Evolutionary conservation across 1,140 invertebrate species (phyloP).

Genomic region (Papilio polytes): DNA sequence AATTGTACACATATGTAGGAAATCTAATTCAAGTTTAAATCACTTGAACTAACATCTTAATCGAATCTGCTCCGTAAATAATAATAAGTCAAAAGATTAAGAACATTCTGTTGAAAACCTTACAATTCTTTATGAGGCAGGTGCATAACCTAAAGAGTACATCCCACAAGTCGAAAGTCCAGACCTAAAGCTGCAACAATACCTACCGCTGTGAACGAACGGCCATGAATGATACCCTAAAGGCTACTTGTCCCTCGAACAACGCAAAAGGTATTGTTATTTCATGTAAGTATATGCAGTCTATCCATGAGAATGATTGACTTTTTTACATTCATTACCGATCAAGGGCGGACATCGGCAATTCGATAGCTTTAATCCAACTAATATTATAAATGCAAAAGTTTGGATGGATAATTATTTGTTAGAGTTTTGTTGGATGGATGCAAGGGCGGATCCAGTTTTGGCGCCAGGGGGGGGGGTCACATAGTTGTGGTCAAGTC

Average conservation of each 20-base stretch:
- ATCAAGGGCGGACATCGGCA: conserved; percentile 16
- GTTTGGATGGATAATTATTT: too few relatives aligned
- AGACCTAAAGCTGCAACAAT: conserved; percentile 15
- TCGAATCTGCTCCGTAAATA: too few relatives aligned
- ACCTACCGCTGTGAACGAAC: conserved; percentile 30
- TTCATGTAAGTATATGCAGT: background rate
- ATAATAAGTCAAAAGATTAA: background rate
- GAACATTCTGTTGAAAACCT: background rate
- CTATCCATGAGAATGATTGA: background rate
- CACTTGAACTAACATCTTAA: too few relatives aligned
- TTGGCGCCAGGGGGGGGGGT: too few relatives aligned
- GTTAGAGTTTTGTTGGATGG: too few relatives aligned
- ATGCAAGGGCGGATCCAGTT: too few relatives aligned
- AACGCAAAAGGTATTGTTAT: conserved; percentile 21
- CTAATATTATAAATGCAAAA: too few relatives aligned
- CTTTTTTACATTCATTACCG: background rate
- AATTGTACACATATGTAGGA: too few relatives aligned
- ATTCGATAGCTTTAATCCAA: background rate
- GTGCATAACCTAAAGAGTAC: conserved; percentile 4
- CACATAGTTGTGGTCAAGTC: too few relatives aligned
- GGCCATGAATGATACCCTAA: conserved; percentile 35
- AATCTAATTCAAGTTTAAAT: too few relatives aligned
- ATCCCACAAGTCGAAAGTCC: conserved; percentile 7
- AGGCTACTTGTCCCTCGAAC: conserved; percentile 29
- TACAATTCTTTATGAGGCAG: conserved; percentile 19